Base-by-base conservation (phyloP, 2,797 vertebrate species). In the Hippocampus kuda region DNA sequence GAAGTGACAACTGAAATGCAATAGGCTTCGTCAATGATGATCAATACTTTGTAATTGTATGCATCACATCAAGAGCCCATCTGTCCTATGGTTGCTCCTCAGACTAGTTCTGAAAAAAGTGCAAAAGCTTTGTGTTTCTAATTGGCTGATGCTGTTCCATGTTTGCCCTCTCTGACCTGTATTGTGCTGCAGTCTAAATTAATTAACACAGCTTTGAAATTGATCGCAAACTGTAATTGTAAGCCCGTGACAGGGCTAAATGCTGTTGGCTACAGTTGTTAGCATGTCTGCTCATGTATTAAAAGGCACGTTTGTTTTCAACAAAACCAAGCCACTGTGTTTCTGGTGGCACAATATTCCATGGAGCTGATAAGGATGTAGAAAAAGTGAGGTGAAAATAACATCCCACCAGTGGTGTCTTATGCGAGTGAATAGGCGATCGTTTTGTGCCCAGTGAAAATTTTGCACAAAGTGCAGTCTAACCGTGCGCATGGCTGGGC, bases 141-240 rank as follows among this genome's bases (percentile, higher is more conserved):
- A 88, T 90, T 91, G 85, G 86, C 81, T 84, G 83, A 85, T 89
- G 84, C 82, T 89, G 85, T 89, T 89, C 87, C 78, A 82, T 81
- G 84, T 86, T 88, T 88, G 89, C 86, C 89, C 87, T 72, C 78
- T 86, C 81, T 90, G 90, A 89, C 89, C 89, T 77, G 84, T 79
- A 84, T 88, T 90, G 86, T 88, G 88, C 86, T 80, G 84, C 85
- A 78, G 84, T 89, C 85, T 86, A 85, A 88, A 88, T 89, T 84
- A 90, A 90, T 91, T 88, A 87, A 86, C 84, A 84, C 41, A 72
- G 85, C 82, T 86, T 77, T 85, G 82, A 87, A 87, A 90, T 87
- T 91, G 88, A 91, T 91, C 88, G 83, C 71, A 85, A 87, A 89
- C 79, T 79, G 84, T 82, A 85, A 85, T 82, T 87, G 78, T 85